Percentiles rank a stretch among this genome's conserved stretches.
These are phyloP conservation scores for Ormia ochracea DNA, from an alignment of 2,888 invertebrate species.

Conservation along the genomic window DNA sequence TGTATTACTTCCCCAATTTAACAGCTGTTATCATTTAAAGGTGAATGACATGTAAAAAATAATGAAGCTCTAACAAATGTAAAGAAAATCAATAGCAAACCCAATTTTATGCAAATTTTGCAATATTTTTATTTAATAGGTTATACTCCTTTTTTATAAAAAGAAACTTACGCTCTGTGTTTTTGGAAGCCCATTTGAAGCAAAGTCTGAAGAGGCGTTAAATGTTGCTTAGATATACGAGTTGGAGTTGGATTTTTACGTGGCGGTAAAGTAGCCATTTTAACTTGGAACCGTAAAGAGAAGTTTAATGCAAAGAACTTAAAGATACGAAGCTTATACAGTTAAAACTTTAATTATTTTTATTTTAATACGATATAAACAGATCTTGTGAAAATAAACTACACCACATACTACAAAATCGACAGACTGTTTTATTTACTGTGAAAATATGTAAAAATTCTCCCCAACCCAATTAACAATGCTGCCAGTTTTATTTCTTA, in stretches of 20 bases:
- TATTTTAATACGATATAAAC: slow-evolving; percentile 9
- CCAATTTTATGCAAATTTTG: slow-evolving; percentile 2
- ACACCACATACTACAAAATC: slow-evolving; percentile 30
- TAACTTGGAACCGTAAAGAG: slow-evolving; percentile 55
- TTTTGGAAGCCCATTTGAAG: slow-evolving; percentile 93
- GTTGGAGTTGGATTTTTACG: slow-evolving; percentile 85
- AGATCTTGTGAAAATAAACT: slow-evolving; percentile 23
- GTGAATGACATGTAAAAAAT: slow-evolving; percentile 32
- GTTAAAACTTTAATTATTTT: not conserved
- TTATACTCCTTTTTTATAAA: not conserved
- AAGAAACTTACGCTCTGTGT: slow-evolving; percentile 87
- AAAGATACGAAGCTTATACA: not conserved
- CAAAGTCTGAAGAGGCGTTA: slow-evolving; percentile 87
- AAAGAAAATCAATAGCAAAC: slow-evolving; percentile 57
- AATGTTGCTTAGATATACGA: slow-evolving; percentile 84
- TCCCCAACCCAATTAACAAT: not conserved
- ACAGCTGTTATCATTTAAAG: slow-evolving; percentile 32
- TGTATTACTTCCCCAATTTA: not conserved
- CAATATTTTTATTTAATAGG: slow-evolving; percentile 1
- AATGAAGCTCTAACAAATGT: slow-evolving; percentile 34
- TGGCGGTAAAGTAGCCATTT: slow-evolving; percentile 87
- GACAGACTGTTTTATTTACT: slow-evolving; percentile 40
- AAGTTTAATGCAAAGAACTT: slow-evolving; percentile 4
- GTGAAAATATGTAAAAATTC: not conserved
- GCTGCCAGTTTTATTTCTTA: not conserved